A percentile compares a stretch with the other conserved stretches of the same genome.
These are phyloP conservation scores for Zeus faber DNA, from an alignment of 2,113 vertebrate species.

Conservation along the genomic window DNA sequence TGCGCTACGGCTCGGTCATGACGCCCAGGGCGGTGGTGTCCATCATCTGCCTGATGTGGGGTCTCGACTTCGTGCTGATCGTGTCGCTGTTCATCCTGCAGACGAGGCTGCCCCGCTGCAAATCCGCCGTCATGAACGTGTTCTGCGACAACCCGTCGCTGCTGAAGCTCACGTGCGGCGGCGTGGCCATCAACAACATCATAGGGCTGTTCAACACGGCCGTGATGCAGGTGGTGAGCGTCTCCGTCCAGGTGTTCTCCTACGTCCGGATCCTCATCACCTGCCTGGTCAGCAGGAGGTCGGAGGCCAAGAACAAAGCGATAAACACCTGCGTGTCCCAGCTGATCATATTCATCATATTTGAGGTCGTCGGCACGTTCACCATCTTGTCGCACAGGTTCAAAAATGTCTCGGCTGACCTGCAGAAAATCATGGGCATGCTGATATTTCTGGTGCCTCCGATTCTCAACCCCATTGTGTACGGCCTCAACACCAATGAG, in stretches of 20 bases:
- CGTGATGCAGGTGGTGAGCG: constrained; percentile 57
- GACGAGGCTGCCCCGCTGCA: constrained; percentile 56
- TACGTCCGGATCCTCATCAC: constrained; percentile 70
- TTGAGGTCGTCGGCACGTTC: constrained; percentile 64
- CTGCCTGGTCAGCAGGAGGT: constrained; percentile 50
- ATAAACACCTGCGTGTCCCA: constrained; percentile 70
- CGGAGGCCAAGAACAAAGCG: constrained; percentile 60
- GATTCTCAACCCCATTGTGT: constrained; percentile 71
- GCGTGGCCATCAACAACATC: constrained; percentile 60
- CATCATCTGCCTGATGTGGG: constrained; percentile 62
- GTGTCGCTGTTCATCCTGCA: constrained; percentile 62
- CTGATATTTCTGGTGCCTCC: constrained; percentile 69
- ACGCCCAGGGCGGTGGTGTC: constrained; percentile 42
- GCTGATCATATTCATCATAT: constrained; percentile 63
- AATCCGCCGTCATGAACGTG: constrained; percentile 54
- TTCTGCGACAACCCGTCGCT: constrained; percentile 75
- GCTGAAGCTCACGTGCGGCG: constrained; percentile 66
- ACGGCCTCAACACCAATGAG: constrained; percentile 68
- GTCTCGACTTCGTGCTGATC: constrained; percentile 59
- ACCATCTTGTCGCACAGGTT: constrained; percentile 71
- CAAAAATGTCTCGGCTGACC: constrained; percentile 51
- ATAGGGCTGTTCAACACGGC: constrained; percentile 64
- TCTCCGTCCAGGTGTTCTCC: constrained; percentile 63
- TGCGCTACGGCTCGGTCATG: constrained; percentile 67
- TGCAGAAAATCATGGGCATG: constrained; percentile 73